Conservation (phyloP, 2,888 invertebrate genomes). For the Mycalesis mineus region DNA sequence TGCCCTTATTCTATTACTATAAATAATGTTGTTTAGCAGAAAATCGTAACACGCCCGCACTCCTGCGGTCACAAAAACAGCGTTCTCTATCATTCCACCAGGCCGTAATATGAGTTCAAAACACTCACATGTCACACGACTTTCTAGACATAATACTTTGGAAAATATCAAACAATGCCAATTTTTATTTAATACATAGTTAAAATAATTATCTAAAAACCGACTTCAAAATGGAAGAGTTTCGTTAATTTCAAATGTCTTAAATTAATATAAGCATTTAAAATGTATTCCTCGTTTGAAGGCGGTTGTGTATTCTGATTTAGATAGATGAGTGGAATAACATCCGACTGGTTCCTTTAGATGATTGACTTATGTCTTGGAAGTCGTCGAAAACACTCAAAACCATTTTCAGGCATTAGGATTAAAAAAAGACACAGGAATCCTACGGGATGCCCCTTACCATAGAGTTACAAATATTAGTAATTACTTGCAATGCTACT, state of each 20-base stretch:
- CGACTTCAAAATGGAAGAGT: background rate
- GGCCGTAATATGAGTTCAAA: conserved; percentile 37
- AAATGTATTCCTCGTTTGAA: background rate
- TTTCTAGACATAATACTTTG: conserved; percentile 28
- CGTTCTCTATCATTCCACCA: conserved; percentile 32
- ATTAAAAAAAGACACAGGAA: conserved; percentile 31
- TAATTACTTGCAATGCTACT: conserved; percentile 12
- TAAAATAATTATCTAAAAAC: background rate
- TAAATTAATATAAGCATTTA: background rate
- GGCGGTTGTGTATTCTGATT: background rate
- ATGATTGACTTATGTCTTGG: conserved; percentile 35
- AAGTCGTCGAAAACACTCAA: conserved; percentile 33
- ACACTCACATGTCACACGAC: conserved; percentile 27
- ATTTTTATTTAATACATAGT: background rate
- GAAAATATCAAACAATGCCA: background rate
- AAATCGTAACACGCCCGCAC: conserved; percentile 50
- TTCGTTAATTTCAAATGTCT: background rate
- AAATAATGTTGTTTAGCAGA: conserved; percentile 7
- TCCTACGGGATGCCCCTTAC: conserved; percentile 34
- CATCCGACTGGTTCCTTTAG: background rate
- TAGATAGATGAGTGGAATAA: background rate
- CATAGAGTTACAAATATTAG: conserved; percentile 32
- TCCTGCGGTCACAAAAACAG: conserved; percentile 36
- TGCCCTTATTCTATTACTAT: background rate
- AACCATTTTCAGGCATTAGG: conserved; percentile 33